A percentile compares a stretch with the other conserved stretches of the same genome.
Conservation (phyloP, 23 tunicate species). For the Phallusia fumigata region DNA sequence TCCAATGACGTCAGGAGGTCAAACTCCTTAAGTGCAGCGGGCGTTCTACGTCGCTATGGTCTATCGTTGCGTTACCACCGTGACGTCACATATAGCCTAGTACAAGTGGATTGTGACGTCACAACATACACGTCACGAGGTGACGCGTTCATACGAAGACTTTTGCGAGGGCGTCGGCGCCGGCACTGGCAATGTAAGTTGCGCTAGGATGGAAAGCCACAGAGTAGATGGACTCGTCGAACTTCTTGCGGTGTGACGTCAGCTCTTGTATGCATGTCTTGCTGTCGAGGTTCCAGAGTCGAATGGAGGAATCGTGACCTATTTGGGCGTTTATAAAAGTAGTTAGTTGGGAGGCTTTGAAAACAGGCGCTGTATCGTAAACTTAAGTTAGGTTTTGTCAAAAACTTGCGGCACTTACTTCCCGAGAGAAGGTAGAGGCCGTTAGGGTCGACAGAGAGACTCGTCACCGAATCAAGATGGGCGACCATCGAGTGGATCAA, state of each 20-base stretch:
- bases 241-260: constrained; percentile 90
- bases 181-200: constrained; percentile 89
- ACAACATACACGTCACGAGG: neutral
- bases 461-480: constrained; percentile 89
- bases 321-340: too few species aligned
- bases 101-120: neutral
- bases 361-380: too few species aligned
- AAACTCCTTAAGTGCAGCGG: too few species aligned
- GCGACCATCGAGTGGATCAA: constrained; percentile 83
- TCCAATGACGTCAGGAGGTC: too few species aligned
- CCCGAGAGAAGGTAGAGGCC: constrained; percentile 94
- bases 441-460: constrained; percentile 89
- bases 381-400: too few species aligned
- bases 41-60: too few species aligned
- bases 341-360: too few species aligned
- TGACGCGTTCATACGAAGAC: constrained; percentile 71
- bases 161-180: constrained; percentile 93
- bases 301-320: constrained; percentile 85
- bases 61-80: too few species aligned
- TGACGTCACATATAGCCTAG: neutral
- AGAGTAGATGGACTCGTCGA: constrained; percentile 87
- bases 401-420: constrained; percentile 90
- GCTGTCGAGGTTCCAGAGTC: constrained; percentile 91
- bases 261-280: constrained; percentile 93
- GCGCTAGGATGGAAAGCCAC: constrained; percentile 96